Evolutionary conservation across 2,113 vertebrate species (phyloP), one percentile per base, ranked within the genome.

Genomic region (Platichthys stellatus): DNA sequence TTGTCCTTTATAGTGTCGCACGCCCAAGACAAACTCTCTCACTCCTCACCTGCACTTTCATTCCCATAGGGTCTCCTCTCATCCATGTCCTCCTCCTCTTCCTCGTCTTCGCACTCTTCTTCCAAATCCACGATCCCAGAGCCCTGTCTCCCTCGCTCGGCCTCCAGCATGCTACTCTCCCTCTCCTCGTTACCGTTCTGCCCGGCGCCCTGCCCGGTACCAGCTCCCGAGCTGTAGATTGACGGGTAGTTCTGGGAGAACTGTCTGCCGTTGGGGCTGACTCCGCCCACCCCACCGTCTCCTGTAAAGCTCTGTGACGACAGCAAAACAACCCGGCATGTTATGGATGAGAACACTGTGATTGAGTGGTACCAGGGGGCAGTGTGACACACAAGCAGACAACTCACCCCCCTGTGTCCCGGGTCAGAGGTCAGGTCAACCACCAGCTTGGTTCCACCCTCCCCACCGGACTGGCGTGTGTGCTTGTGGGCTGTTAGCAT

Each of bases 211-310:
- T 84, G 90, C 21, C 89, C 88, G 13, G 73, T 69, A 10, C 40
- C 54, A 1, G 76, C 69, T 2, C 81, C 85, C 0, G 90, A 57
- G 82, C 88, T 94, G 88, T 95, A 95, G 86, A 95, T 95, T 2
- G 95, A 95, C 2, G 95, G 95, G 84, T 95, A 96, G 87, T 92
- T 96, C 66, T 95, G 94, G 35, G 95, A 95, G 65, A 94, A 96
- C 40, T 94, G 86, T 40, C 92, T 90, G 43, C 87, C 54, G 2
- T 77, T 88, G 2, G 92, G 92, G 66, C 93, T 93, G 75, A 90
- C 81, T 51, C 90, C 87, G 0, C 87, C 92, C 40, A 83, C 72
- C 0, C 84, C 88, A 0, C 80, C 69, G 0, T 94, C 93, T 0
- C 82, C 88, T 8, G 86, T 85, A 2, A 84, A 69, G 43, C 57